Evolutionary conservation across 1,140 invertebrate genomes (phyloP).

Genomic region (Bombus confusus): DNA sequence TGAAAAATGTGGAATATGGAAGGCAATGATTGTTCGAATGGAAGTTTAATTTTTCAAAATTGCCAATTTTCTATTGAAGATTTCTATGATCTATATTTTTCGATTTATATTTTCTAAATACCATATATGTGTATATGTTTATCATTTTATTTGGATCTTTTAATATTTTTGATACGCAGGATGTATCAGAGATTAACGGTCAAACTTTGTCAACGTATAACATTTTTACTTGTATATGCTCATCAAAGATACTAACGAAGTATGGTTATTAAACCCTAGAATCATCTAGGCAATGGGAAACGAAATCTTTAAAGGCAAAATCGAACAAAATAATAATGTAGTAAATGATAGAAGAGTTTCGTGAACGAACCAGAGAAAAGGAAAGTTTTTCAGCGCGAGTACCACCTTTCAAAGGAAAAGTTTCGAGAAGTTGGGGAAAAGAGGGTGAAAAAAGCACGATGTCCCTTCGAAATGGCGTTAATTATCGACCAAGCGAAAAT

Average conservation of each 20-base stretch:
- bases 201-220: neutral
- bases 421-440: neutral
- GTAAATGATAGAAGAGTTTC: neutral
- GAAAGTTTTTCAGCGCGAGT: neutral
- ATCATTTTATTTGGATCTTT: too few species aligned
- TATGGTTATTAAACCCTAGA: neutral
- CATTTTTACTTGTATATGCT: neutral
- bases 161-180: too few species aligned
- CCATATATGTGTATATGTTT: too few species aligned
- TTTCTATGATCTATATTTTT: too few species aligned
- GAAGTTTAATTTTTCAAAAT: too few species aligned
- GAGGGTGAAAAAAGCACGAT: neutral
- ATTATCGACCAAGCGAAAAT: constrained; percentile 39
- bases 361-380: neutral
- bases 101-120: too few species aligned
- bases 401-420: neutral
- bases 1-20: neutral
- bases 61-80: too few species aligned
- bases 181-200: too few species aligned
- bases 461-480: constrained; percentile 19
- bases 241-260: neutral
- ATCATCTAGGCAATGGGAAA: neutral
- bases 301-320: neutral
- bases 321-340: neutral
- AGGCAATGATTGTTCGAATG: neutral